Evolutionary conservation across 2,113 vertebrate species (phyloP).

Genomic region (Melanerpes formicivorus): DNA sequence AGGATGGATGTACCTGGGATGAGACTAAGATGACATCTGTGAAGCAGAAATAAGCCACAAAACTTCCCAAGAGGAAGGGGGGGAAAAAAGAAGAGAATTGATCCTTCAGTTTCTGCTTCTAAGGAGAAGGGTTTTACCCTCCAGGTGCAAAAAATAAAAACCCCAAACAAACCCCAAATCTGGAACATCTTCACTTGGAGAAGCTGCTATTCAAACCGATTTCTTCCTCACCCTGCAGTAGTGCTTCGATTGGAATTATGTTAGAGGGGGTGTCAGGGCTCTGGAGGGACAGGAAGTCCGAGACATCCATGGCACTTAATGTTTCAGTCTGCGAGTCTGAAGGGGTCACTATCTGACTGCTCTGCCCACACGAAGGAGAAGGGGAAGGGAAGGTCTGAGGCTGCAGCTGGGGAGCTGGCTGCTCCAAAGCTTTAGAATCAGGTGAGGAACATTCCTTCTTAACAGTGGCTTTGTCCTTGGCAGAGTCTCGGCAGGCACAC

Average conservation of each 20-base stretch:
- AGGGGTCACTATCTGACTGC: slow-evolving; percentile 66
- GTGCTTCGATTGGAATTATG: slow-evolving; percentile 84
- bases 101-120: slow-evolving; percentile 75
- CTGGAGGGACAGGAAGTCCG: slow-evolving; percentile 91
- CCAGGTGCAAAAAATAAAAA: slow-evolving; percentile 48
- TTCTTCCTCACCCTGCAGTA: slow-evolving; percentile 89
- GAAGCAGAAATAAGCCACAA: slow-evolving; percentile 72
- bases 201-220: slow-evolving; percentile 81
- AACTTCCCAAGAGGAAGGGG: slow-evolving; percentile 66
- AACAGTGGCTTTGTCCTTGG: slow-evolving; percentile 81
- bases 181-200: slow-evolving; percentile 74
- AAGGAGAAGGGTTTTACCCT: slow-evolving; percentile 55
- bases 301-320: slow-evolving; percentile 90
- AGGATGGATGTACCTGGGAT: slow-evolving; percentile 77
- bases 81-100: slow-evolving; percentile 12
- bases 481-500: slow-evolving; percentile 93
- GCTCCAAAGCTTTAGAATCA: slow-evolving; percentile 60
- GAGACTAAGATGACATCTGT: slow-evolving; percentile 75
- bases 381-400: slow-evolving; percentile 75
- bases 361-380: slow-evolving; percentile 68
- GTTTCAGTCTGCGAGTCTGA: slow-evolving; percentile 77
- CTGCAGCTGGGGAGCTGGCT: slow-evolving; percentile 63
- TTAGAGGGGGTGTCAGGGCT: slow-evolving; percentile 84
- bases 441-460: slow-evolving; percentile 79
- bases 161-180: background rate